Base-by-base conservation (phyloP, 30 jellyfish, hydroid and myxozoan genomes). In the Pseudorhiza aurosa region DNA sequence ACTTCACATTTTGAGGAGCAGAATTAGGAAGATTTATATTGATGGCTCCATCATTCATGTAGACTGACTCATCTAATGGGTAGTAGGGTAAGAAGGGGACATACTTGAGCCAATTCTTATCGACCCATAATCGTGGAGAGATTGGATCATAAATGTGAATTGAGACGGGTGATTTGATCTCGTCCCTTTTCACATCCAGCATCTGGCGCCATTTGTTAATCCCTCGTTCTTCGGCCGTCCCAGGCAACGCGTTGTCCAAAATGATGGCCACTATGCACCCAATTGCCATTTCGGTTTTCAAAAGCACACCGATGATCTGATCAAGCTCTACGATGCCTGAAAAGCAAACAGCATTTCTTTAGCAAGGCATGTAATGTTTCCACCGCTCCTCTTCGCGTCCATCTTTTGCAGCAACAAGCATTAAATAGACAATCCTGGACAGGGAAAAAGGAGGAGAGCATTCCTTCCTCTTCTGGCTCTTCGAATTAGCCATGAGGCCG, bases 61-160 rank as follows among this genome's bases (percentile, higher is more conserved):
- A 9, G 53, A 7, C 53, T 7, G 53, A 40, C 53, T 62, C 46
- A 22, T 25, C 42, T 42, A 26, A 1, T 33, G 87, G 65, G 64
- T 89, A 68, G 40, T 73, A 89, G 26, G 97, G 97, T 49, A 89
- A 50, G 43, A 89, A 89, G 37, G 97, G 97, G 45, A 89, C 77
- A 33, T 56, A 89, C 42, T 58, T 72, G 7, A 76, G 77, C 91
- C 91, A 89, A 9, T 47, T 53, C 21, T 65, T 58, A 21, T 83
- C 73, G 11, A 74, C 50, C 77, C 73, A 81, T 21, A 72, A 36
- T 17, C 60, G 71, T 10, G 90, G 37, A 5, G 65, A 75, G 22
- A 87, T 75, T 0, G 90, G 82, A 58, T 89, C 97, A 35, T 89
- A 89, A 24, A 78, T 74, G 32, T 88, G 95, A 1, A 88, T 42